A percentile compares a stretch with the other conserved stretches of the same genome.
phyloP scores from a whole-genome alignment of 2,113 vertebrate genomes.

The Cygnus atratus region DNA sequence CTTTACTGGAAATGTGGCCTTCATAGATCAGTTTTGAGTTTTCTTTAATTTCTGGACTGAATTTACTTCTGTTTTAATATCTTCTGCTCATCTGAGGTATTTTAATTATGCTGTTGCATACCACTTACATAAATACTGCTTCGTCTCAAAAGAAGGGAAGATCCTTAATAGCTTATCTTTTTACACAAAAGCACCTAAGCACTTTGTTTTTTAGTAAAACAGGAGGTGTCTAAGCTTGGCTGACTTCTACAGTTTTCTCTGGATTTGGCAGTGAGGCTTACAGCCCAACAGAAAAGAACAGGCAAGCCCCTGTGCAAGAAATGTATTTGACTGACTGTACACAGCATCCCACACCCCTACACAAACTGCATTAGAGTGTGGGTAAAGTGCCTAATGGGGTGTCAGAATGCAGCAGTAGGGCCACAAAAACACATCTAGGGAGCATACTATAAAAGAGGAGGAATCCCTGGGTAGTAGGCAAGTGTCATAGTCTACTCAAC shows the following conservation, averaged over 20 bases:
- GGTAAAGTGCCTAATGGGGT: not conserved
- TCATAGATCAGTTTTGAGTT: not conserved
- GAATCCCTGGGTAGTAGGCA: not conserved
- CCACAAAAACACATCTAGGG: not conserved
- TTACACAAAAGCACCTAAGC: not conserved
- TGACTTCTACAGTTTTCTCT: not conserved
- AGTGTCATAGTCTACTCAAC: not conserved
- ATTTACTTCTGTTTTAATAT: not conserved
- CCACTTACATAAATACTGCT: not conserved
- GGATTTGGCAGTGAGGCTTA: not conserved
- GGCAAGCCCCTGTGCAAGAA: not conserved
- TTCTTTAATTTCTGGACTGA: not conserved
- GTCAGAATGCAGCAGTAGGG: not conserved
- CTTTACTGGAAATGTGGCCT: not conserved
- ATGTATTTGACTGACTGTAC: not conserved
- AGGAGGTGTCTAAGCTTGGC: not conserved
- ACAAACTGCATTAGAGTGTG: accelerated
- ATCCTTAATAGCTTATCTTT: not conserved
- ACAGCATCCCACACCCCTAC: not conserved
- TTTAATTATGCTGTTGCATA: not conserved
- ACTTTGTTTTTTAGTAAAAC: not conserved
- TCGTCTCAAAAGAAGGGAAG: not conserved
- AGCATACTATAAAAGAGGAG: not conserved
- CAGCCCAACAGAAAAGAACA: not conserved
- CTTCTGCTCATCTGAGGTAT: not conserved